These are phyloP conservation scores for Cordilura impudica DNA, from an alignment of 2,888 invertebrate genomes.

Conservation along the genomic window DNA sequence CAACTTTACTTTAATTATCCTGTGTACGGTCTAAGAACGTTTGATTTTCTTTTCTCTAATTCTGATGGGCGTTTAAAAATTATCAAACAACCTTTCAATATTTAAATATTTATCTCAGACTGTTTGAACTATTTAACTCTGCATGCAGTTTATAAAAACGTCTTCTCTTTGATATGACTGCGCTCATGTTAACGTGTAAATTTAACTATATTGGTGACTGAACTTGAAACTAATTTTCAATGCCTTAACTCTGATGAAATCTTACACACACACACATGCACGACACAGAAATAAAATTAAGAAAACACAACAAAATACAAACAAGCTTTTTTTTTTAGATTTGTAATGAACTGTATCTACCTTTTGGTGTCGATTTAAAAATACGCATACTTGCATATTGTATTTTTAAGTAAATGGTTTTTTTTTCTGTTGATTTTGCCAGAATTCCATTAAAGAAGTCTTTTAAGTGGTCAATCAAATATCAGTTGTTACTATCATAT, in stretches of 20 bases:
- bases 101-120: too few species aligned
- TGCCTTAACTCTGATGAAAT: conserved; percentile 60
- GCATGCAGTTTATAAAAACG: conserved; percentile 1
- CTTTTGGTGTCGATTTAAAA: neutral
- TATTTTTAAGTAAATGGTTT: neutral
- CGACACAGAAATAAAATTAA: neutral
- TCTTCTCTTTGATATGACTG: conserved; percentile 17
- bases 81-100: too few species aligned
- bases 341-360: conserved; percentile 40
- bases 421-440: neutral
- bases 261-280: conserved; percentile 15
- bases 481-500: neutral
- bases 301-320: conserved; percentile 18
- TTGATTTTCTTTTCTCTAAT: too few species aligned
- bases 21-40: too few species aligned
- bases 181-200: neutral
- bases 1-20: too few species aligned
- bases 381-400: neutral
- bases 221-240: conserved; percentile 62
- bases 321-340: conserved; percentile 3
- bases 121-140: neutral
- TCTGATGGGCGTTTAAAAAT: too few species aligned
- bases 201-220: conserved; percentile 49
- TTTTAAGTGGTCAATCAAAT: conserved; percentile 53
- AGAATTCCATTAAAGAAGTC: conserved; percentile 55